Evolutionary conservation across 2,888 invertebrate species (phyloP), one percentile per base, ranked within the genome.

Genomic region (Mactromeris polynyma): DNA sequence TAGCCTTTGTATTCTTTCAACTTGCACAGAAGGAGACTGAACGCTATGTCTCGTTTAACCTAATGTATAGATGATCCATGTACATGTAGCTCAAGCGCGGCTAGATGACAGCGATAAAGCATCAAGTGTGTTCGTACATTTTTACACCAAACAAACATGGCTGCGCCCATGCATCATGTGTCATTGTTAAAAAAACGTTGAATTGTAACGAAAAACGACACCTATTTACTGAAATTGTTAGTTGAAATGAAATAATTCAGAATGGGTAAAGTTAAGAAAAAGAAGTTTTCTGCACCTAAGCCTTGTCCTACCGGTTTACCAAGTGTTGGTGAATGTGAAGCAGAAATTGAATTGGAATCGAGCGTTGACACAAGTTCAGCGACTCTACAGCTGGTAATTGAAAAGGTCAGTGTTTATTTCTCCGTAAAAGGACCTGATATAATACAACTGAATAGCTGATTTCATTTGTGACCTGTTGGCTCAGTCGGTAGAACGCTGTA

Each of bases 241-340:
- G 69, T 33, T 21, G 31, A 38, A 69, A 40, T 46, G 3, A 26
- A 21, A 77, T 21, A 11, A 46, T 58, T 38, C 14, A 46, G 9
- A 82, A 95, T 95, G 95, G 95, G 95, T 9, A 95, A 95, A 91
- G 89, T 84, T 31, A 95, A 94, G 87, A 92, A 93, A 73, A 95
- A 95, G 92, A 94, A 93, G 85, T 94, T 94, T 90, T 93, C 90
- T 64, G 91, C 90, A 21, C 86, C 87, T 9, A 94, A 93, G 85
- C 93, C 91, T 11, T 90, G 90, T 19, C 95, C 95, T 4, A 94
- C 95, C 0, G 95, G 95, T 9, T 86, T 95, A 11, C 93, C 92
- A 7, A 94, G 94, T 86, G 94, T 94, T 0, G 91, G 91, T 40
- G 93, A 94, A 19, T 88, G 87, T 81, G 94, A 94, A 79, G 83